Conservation (phyloP, 2,888 invertebrate genomes). For the Chrysolina haemoptera region DNA sequence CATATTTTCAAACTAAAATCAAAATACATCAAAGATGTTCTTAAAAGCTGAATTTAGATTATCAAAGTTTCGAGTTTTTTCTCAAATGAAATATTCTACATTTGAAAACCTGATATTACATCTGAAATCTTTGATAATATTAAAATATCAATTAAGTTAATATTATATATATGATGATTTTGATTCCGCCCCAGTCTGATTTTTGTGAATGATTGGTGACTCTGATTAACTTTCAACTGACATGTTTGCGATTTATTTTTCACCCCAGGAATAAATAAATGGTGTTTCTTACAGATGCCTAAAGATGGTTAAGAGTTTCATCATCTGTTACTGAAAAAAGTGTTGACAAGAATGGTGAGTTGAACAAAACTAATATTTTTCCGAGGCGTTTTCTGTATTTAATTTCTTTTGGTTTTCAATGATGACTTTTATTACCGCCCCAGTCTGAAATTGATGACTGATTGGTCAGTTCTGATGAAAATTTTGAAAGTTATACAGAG, state of each 20-base stretch:
- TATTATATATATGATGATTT: constrained; percentile 40
- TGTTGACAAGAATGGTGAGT: constrained; percentile 15
- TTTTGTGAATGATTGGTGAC: constrained; percentile 40
- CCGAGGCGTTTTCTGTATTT: background rate
- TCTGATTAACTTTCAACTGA: constrained; percentile 19
- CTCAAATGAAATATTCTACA: too few species aligned
- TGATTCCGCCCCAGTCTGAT: constrained; percentile 46
- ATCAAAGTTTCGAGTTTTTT: too few species aligned
- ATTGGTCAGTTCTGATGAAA: constrained; percentile 42
- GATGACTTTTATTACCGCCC: constrained; percentile 51
- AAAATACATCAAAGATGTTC: too few species aligned
- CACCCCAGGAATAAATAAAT: background rate
- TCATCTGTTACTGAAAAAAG: background rate
- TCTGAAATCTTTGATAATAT: too few species aligned
- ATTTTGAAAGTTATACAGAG: background rate
- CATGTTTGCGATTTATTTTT: too few species aligned
- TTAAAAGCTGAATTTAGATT: too few species aligned
- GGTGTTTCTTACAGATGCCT: constrained; percentile 2
- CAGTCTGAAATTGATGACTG: constrained; percentile 49
- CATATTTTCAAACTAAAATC: too few species aligned
- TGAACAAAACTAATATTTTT: constrained; percentile 1
- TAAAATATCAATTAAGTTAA: too few species aligned
- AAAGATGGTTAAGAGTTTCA: background rate
- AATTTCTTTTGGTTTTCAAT: constrained; percentile 13
- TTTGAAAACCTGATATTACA: too few species aligned